Evolutionary conservation across 2,797 vertebrate species (phyloP), one percentile per base, ranked within the genome.

Genomic region (Siniperca obscura): DNA sequence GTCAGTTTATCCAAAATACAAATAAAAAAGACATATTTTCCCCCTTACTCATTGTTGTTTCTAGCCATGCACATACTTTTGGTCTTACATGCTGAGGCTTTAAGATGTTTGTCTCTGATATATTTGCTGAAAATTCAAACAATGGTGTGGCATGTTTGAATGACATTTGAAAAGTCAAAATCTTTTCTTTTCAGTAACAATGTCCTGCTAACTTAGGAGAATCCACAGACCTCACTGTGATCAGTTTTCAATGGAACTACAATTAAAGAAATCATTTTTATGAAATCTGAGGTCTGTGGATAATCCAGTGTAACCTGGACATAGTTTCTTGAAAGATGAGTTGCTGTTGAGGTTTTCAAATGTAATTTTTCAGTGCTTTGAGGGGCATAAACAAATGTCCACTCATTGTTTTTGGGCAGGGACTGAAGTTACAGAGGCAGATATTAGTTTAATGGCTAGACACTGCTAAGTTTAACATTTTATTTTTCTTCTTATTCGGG

Each of bases 201-300:
- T n/a, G 7, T 13, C 13, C 21, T 19, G 5, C 13, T 50, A 42
- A 52, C 25, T 74, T 12, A 22, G 40, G n/a, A 46, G 34, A 5
- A 57, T 55, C 25, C 42, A 40, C 42, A 69, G 44, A 56, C 4
- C 4, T 59, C 5, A 42, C 12, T 78, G 1, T 52, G 52, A 60
- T 36, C 19, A 27, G 3, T 48, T 75, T 68, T 40, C 5, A 25
- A 14, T 34, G 21, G 30, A 77, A 48, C 25, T 56, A 7, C 19
- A 56, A 60, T 27, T 27, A 36, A 60, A 68, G 40, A 50, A 70
- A 64, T 59, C 0, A 8, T 61, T 52, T 34, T 68, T 14, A 67
- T 17, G 10, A 52, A 73, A 69, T 48, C 48, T 66, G 38, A 34
- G 65, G 48, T 48, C 48, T 65, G 38, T 40, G 65, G 53, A 81